phyloP scores from a whole-genome alignment of 2,888 invertebrate species.

The Scaptomyza tumidula region DNA sequence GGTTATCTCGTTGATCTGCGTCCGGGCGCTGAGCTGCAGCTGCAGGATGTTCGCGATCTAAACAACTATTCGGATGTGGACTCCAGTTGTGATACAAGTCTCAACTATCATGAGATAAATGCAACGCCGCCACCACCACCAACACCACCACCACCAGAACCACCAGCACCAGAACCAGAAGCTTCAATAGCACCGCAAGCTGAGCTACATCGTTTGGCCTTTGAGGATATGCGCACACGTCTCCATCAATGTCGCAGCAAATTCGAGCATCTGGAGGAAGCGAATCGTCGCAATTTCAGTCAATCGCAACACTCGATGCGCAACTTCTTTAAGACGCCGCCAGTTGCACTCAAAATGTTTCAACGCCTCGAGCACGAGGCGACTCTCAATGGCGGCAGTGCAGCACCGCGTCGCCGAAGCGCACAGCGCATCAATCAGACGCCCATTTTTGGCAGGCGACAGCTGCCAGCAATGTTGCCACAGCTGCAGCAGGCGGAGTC shows the following conservation, averaged over 20 bases:
- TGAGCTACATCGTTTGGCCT: constrained; percentile 59
- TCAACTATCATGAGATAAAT: constrained; percentile 84
- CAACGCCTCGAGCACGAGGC: constrained; percentile 73
- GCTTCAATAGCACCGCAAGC: constrained; percentile 1
- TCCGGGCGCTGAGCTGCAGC: constrained; percentile 81
- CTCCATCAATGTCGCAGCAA: constrained; percentile 83
- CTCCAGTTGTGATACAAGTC: constrained; percentile 84
- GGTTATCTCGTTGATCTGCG: constrained; percentile 83
- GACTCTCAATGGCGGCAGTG: constrained; percentile 51
- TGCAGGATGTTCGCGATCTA: constrained; percentile 83
- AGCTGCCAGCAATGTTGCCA: constrained; percentile 37
- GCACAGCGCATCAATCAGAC: constrained; percentile 84
- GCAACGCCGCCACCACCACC: constrained; percentile 14
- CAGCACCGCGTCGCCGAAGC: constrained; percentile 34
- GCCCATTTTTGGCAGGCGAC: constrained; percentile 83
- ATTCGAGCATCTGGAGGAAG: constrained; percentile 83
- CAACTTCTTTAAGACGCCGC: constrained; percentile 82
- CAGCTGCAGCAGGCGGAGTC: constrained; percentile 82
- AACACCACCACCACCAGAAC: constrained; percentile 4
- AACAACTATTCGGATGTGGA: constrained; percentile 84
- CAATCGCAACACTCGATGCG: constrained; percentile 83
- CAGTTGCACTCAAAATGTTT: constrained; percentile 80
- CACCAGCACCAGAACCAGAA: not conserved
- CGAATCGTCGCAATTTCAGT: constrained; percentile 80
- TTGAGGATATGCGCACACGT: constrained; percentile 83